Base-by-base conservation (phyloP, 2,113 vertebrate species). In the Bufo gargarizans region DNA sequence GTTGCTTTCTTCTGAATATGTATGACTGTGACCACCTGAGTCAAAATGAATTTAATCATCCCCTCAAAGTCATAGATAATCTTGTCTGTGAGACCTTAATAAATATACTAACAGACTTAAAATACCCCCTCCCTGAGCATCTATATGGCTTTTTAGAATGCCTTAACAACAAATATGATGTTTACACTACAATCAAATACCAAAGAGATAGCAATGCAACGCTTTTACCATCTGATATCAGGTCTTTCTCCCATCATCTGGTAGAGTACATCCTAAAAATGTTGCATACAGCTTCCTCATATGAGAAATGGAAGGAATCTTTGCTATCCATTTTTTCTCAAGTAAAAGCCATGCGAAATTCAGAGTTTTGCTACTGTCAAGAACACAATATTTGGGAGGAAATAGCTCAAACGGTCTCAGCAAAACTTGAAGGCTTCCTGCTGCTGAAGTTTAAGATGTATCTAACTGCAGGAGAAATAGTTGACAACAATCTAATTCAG, bases 1-100 rank as follows among this genome's bases (percentile, higher is more conserved):
- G 59, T 19, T 80, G 77, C 22, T 80, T 80, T 80, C 20, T 80
- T 80, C n/a, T 80, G 58, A 80, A 80, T 58, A 80, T 80, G n/a
- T 80, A 59, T 10, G 59, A 59, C 4, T 17, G 0, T 43, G 55
- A 80, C 55, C 77, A 55, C 14, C 53, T 79, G n/a, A 80, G 77
- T 59, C 55, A 80, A 45, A 80, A 80, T 22, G 77, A 80, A 80
- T 80, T 43, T 43, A 10, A 80, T 33, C 77, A 14, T 58, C 53
- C 77, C 3, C 53, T 80, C 22, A 80, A 59, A 58, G 9, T 58
- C 1, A 59, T 43, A 43, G 77, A 59, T 7, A 2, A 43, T 6
- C 55, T 80, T 58, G 77, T 80, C 22, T 59, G 55, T 59, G 22
- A 80, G 17, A 80, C 77, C 0, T 80, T 80, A 80, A 58, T 58